Evolutionary conservation across 2,888 invertebrate species (phyloP).

Genomic region (Deilephila porcellus): DNA sequence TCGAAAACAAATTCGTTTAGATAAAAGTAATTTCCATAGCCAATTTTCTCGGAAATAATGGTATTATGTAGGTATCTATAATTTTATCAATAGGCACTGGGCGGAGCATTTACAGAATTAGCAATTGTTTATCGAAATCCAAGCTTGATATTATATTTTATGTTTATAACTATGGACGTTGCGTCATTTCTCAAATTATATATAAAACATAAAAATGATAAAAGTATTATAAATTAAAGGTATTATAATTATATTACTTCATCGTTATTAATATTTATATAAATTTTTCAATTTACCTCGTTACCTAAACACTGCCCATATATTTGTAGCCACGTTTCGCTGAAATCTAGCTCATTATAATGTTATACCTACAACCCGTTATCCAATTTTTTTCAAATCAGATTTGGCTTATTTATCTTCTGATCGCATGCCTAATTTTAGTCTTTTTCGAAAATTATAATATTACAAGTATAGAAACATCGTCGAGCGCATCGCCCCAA

Average conservation of each 20-base stretch:
- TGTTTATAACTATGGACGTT: neutral
- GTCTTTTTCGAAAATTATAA: too few relatives aligned
- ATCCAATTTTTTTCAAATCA: too few relatives aligned
- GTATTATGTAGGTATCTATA: neutral
- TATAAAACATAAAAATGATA: neutral
- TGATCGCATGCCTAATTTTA: too few relatives aligned
- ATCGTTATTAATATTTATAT: neutral
- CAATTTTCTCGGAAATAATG: neutral
- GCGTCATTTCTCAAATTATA: conserved; percentile 18
- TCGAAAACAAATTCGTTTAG: neutral
- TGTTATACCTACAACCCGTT: too few relatives aligned
- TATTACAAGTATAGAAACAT: too few relatives aligned
- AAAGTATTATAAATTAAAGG: neutral
- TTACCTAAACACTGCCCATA: too few relatives aligned
- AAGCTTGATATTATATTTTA: conserved; percentile 8
- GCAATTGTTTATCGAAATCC: conserved; percentile 5
- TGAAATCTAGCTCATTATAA: too few relatives aligned
- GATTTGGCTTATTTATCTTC: too few relatives aligned
- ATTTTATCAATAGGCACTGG: neutral
- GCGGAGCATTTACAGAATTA: conserved; percentile 1
- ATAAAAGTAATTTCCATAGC: neutral
- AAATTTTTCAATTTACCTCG: neutral
- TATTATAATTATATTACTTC: neutral
- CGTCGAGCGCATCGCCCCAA: too few relatives aligned
- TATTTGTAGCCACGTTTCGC: too few relatives aligned